Base-by-base conservation (phyloP, 2,888 invertebrate species). In the Amblyjoppa fuscipennis region DNA sequence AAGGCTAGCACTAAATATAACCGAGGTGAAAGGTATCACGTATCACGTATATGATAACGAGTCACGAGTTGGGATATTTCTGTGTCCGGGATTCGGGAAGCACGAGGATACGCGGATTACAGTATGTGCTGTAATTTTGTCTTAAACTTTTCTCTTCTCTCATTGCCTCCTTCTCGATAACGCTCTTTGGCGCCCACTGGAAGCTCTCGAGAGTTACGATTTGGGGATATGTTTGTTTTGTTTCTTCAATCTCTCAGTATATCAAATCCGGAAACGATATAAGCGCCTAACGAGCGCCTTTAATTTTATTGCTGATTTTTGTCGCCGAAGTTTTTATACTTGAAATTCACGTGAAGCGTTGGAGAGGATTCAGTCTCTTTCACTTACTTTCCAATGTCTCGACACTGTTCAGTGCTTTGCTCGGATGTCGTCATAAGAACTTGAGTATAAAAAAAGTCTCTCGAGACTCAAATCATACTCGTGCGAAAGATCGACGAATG, bases 161-260 rank as follows among this genome's bases (percentile, higher is more conserved):
- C 34, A 28, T n/a, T 49, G 49, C 69, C 3, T 75, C 66, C 28
- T 16, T 77, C 38, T 77, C 28, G 41, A 41, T 61, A 81, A 61
- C 74, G 77, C 79, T 87, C 71, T 88, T 90, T 90, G 91, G 91
- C 90, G 90, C 90, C 88, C 87, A 87, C 83, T 85, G 89, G 88
- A 89, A 89, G 89, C 88, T 86, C 85, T 88, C 83, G 74, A 85
- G 87, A 86, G 79, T 82, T 59, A 59, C 82, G 78, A 79, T 79
- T 75, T 84, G 71, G 82, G 87, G 89, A 90, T 90, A 90, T 90
- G 87, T 89, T 80, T 81, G 69, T 81, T 69, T 68, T 9, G 31
- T 49, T 41, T 16, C 41, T 59, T 25, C 73, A 66, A 83, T 85
- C 59, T 71, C 66, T 74, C 77, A 25, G 69, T 31, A 41, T 70